These are phyloP conservation scores for Diarsia brunnea DNA, from an alignment of 2,888 invertebrate species.

Conservation along the genomic window DNA sequence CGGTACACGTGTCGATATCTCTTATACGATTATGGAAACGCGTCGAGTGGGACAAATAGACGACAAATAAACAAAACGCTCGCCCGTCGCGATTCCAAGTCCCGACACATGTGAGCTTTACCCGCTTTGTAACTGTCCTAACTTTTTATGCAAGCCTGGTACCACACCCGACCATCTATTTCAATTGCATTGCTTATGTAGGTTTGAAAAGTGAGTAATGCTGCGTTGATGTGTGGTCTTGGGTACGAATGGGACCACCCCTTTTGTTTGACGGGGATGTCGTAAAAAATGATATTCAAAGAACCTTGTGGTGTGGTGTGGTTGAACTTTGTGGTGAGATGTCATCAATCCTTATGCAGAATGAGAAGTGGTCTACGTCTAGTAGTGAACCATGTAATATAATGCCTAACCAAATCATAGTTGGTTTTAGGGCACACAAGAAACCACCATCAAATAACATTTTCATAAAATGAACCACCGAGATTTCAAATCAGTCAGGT, in stretches of 20 bases:
- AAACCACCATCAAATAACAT: conserved; percentile 7
- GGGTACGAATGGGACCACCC: conserved; percentile 31
- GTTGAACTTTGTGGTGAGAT: too few species aligned
- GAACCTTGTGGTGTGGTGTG: conserved; percentile 26
- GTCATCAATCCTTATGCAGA: conserved; percentile 8
- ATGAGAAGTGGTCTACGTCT: not conserved
- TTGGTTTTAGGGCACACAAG: too few species aligned
- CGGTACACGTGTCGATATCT: conserved; percentile 52
- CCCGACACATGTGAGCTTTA: conserved; percentile 68
- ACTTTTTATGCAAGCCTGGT: conserved; percentile 68
- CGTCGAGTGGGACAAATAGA: conserved; percentile 62
- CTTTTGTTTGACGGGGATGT: conserved; percentile 20
- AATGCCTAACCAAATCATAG: not conserved
- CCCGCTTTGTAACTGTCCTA: conserved; percentile 69
- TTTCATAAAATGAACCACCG: conserved; percentile 15
- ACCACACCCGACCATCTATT: conserved; percentile 43
- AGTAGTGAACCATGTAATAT: too few species aligned
- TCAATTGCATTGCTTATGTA: conserved; percentile 54
- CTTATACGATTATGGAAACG: conserved; percentile 46
- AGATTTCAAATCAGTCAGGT: conserved; percentile 30
- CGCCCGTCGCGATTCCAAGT: conserved; percentile 46
- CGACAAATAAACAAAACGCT: conserved; percentile 65
- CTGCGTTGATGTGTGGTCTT: conserved; percentile 46
- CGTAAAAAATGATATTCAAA: conserved; percentile 21
- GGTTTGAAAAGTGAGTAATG: conserved; percentile 46